phyloP scores from a whole-genome alignment of 2,113 vertebrate species.

The Clupea harengus region DNA sequence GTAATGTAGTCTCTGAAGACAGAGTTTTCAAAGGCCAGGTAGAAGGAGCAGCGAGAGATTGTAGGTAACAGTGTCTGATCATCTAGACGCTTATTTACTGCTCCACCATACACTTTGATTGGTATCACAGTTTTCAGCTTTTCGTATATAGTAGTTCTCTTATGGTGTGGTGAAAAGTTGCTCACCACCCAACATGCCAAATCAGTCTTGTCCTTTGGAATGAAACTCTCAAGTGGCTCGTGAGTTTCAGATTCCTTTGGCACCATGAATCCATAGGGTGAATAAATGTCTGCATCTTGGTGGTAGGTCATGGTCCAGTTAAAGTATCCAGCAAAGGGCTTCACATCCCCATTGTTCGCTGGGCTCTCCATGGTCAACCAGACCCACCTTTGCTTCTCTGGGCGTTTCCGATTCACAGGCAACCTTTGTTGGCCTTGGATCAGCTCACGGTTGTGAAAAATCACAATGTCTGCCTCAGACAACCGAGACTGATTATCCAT shows the following conservation, averaged over 20 bases:
- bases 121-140: constrained; percentile 68
- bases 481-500: constrained; percentile 63
- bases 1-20: too few relatives aligned
- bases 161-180: constrained; percentile 72
- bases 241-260: constrained; percentile 21
- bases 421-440: constrained; percentile 23
- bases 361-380: constrained; percentile 89
- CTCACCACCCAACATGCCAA: constrained; percentile 88
- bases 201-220: constrained; percentile 64
- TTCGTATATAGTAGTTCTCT: constrained; percentile 70
- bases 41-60: too few relatives aligned
- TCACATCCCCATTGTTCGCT: constrained; percentile 62
- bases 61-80: too few relatives aligned
- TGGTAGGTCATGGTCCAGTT: constrained; percentile 90
- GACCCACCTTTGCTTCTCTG: constrained; percentile 78
- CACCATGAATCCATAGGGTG: constrained; percentile 21
- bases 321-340: constrained; percentile 68
- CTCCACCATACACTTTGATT: constrained; percentile 77
- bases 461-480: constrained; percentile 70
- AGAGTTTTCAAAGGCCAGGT: too few relatives aligned
- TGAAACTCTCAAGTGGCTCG: rapidly evolving
- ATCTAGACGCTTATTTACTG: constrained; percentile 56
- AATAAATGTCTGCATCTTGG: constrained; percentile 76
- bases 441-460: constrained; percentile 83
- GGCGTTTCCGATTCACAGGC: constrained; percentile 64